Evolutionary conservation across 2,113 vertebrate species (phyloP).

Genomic region (Saguinus imperator): DNA sequence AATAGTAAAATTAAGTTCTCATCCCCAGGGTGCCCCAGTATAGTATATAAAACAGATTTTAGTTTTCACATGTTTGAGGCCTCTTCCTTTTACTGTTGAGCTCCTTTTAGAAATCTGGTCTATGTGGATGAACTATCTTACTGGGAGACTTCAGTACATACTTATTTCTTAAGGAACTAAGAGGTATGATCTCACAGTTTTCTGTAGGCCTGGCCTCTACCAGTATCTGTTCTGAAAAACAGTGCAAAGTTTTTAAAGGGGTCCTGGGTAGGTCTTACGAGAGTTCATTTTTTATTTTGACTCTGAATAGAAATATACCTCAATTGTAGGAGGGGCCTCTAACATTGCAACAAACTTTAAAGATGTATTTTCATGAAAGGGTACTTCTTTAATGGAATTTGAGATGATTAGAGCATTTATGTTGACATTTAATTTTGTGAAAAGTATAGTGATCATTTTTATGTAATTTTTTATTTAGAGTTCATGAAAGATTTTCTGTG

Average conservation of each 20-base stretch:
- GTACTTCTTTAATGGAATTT: not conserved
- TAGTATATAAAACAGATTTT: not conserved
- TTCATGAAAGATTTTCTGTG: conserved; percentile 25
- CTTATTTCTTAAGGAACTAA: not conserved
- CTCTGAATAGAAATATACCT: not conserved
- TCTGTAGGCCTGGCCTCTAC: not conserved
- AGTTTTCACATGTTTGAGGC: not conserved
- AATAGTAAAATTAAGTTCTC: not conserved
- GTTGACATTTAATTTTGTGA: conserved; percentile 1
- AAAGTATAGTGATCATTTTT: not conserved
- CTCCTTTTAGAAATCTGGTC: not conserved
- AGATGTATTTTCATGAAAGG: not conserved
- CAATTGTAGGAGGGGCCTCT: not conserved
- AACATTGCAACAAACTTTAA: not conserved
- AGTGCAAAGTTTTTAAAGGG: not conserved
- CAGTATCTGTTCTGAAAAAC: not conserved
- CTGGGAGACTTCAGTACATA: not conserved
- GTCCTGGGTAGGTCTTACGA: not conserved
- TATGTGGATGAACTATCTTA: not conserved
- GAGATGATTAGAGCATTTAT: not conserved
- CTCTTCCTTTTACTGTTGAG: not conserved
- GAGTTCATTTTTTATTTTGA: conserved; percentile 32
- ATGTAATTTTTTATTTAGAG: not conserved
- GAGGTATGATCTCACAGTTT: not conserved
- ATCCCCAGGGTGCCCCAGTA: not conserved